Evolutionary conservation across 2,888 invertebrate species (phyloP), one percentile per base, ranked within the genome.

Genomic region (Empis stercorea): DNA sequence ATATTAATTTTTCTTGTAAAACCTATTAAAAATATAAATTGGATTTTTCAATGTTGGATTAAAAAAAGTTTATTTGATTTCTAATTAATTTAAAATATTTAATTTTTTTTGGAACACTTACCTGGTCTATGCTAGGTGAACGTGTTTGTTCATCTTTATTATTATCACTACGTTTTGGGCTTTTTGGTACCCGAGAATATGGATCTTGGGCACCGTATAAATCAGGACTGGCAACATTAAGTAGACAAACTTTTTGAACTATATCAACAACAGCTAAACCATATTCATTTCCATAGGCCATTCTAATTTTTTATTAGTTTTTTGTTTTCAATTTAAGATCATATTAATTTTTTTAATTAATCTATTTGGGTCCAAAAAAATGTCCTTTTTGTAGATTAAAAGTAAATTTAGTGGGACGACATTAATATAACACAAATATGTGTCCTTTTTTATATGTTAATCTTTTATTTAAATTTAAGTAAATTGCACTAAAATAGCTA

Each of bases 251-350:
- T 73, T 88, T 89, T 71, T 94, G 93, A 65, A 88, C 78, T 70
- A 89, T 83, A 76, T 97, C 97, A 64, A 94, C 81, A 71, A 97
- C 84, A 67, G 92, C 93, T 68, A 97, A 76, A 60, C 96, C 95
- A 60, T 87, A 84, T 73, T 96, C 95, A 68, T 92, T 95, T 61
- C 96, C 96, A 76, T 94, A 96, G 62, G 94, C 91, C 83, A 97
- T 80, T 67, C 96, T 96, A 72, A 14, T 36, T 36, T 36, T 15
- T 15, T 2, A 14, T 36, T 36, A 10, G 16, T 16, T 15, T n/a
- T 37, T 36, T 37, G 4, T 37, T 6, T 37, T 14, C 32, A 34
- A 32, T 32, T 13, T 13, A 32, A 34, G 13, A 14, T 4, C 3
- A n/a, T 4, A n/a, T n/a, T 34, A n/a, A 34, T 5, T 32, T 13